These are phyloP conservation scores for Heliothis virescens DNA, from an alignment of 1,140 invertebrate species.

Conservation along the genomic window DNA sequence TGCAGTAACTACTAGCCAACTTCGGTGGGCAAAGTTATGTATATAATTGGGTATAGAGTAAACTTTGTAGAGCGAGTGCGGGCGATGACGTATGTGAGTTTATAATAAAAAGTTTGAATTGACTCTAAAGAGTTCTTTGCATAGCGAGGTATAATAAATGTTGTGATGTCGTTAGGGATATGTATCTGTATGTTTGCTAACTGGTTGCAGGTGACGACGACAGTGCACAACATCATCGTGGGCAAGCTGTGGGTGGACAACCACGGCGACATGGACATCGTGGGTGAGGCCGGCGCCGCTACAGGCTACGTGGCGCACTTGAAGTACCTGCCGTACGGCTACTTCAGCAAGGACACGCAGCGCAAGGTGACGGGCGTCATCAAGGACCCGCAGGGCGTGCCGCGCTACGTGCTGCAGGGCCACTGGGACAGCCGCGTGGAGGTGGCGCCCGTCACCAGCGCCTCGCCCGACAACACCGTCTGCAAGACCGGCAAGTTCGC, in stretches of 20 bases:
- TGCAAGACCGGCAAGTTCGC: constrained; percentile 96
- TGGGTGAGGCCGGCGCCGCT: constrained; percentile 91
- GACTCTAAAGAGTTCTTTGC: too few species aligned
- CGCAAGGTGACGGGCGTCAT: constrained; percentile 94
- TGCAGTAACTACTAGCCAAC: too few species aligned
- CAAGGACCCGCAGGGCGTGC: constrained; percentile 89
- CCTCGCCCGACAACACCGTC: constrained; percentile 92
- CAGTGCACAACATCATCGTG: constrained; percentile 99
- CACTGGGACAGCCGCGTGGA: constrained; percentile 99
- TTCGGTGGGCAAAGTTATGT: too few species aligned
- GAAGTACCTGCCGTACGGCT: constrained; percentile 98
- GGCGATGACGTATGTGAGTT: too few species aligned
- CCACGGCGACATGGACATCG: constrained; percentile 99
- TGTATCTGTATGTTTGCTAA: constrained; percentile 6
- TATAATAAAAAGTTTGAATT: too few species aligned
- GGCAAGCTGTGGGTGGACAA: constrained; percentile 99
- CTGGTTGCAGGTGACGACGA: constrained; percentile 93
- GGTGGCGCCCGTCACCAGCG: constrained; percentile 95
- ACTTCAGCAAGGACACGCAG: constrained; percentile 98
- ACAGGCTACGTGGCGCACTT: constrained; percentile 97
- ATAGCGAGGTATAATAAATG: too few species aligned
- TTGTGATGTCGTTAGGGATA: background rate
- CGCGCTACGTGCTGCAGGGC: constrained; percentile 93
- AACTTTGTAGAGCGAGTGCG: too few species aligned
- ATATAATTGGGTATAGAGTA: too few species aligned